These are phyloP conservation scores for Chalcis sispes DNA, from an alignment of 2,888 invertebrate genomes.

Conservation along the genomic window DNA sequence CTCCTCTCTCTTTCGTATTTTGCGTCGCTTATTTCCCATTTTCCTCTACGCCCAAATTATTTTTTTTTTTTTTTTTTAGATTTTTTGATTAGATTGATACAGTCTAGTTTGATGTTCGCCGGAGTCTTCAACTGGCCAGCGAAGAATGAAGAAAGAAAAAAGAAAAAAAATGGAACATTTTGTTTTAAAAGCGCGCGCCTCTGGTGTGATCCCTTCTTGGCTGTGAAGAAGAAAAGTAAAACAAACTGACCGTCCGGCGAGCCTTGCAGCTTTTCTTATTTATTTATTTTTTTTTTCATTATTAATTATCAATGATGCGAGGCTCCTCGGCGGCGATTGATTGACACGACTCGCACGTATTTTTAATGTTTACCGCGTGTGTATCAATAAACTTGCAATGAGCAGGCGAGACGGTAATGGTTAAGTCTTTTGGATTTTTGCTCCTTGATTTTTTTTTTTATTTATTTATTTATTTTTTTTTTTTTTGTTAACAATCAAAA, in stretches of 20 bases:
- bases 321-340: conserved; percentile 42
- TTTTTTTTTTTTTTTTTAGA: no score
- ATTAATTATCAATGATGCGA: conserved; percentile 32
- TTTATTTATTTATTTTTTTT: conserved; percentile 1
- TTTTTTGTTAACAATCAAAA: not conserved
- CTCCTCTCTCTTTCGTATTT: conserved; percentile 23
- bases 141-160: conserved; percentile 60
- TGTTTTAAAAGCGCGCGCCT: conserved; percentile 61
- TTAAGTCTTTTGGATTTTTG: not conserved
- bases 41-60: conserved; percentile 54
- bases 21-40: conserved; percentile 25
- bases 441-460: not conserved
- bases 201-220: conserved; percentile 40
- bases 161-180: conserved; percentile 66
- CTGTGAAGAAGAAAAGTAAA: conserved; percentile 49
- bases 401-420: conserved; percentile 44
- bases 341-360: conserved; percentile 25
- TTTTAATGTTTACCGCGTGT: conserved; percentile 19
- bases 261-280: conserved; percentile 32
- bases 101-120: conserved; percentile 75
- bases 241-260: conserved; percentile 39
- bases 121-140: conserved; percentile 74
- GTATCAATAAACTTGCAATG: conserved; percentile 22
- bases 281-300: conserved; percentile 6
- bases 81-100: conserved; percentile 76